A percentile compares a stretch with the other conserved stretches of the same genome.
These are phyloP conservation scores for Aspiorhynchus laticeps DNA, from an alignment of 2,113 vertebrate species.

Conservation along the genomic window DNA sequence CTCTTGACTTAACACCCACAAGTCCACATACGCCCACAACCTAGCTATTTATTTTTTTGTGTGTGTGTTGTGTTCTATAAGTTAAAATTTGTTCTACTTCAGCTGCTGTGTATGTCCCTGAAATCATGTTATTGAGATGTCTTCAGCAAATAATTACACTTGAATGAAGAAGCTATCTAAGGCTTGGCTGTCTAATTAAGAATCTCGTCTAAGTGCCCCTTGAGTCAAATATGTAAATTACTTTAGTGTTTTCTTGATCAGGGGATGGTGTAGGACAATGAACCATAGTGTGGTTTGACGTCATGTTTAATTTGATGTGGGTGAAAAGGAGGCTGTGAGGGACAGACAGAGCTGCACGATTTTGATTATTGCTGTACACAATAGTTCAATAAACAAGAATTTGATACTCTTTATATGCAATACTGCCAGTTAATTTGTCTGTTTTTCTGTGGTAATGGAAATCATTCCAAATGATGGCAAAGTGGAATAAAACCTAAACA, in stretches of 20 bases:
- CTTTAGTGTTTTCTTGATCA: background rate
- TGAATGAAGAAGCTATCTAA: conserved; percentile 2
- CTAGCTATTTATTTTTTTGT: background rate
- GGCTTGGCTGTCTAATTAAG: conserved; percentile 45
- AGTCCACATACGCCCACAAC: background rate
- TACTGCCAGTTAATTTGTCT: no score
- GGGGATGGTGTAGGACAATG: conserved; percentile 31
- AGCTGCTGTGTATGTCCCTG: conserved; percentile 22
- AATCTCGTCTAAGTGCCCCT: background rate
- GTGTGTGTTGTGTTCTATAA: background rate
- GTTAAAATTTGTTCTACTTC: background rate
- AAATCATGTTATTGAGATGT: conserved; percentile 5
- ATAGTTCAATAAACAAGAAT: background rate
- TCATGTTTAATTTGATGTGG: conserved; percentile 23
- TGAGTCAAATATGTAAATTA: conserved; percentile 45
- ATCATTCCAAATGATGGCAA: background rate
- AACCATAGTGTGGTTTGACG: conserved; percentile 43
- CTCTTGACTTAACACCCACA: background rate
- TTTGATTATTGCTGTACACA: background rate
- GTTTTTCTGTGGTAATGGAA: background rate
- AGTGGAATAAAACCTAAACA: background rate
- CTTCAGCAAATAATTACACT: conserved; percentile 36
- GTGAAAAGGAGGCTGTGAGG: background rate
- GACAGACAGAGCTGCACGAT: background rate
- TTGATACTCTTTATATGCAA: no score